Percentiles rank a stretch among this genome's conserved stretches.
phyloP scores from a whole-genome alignment of 2,113 vertebrate genomes.

The Cebus imitator region DNA sequence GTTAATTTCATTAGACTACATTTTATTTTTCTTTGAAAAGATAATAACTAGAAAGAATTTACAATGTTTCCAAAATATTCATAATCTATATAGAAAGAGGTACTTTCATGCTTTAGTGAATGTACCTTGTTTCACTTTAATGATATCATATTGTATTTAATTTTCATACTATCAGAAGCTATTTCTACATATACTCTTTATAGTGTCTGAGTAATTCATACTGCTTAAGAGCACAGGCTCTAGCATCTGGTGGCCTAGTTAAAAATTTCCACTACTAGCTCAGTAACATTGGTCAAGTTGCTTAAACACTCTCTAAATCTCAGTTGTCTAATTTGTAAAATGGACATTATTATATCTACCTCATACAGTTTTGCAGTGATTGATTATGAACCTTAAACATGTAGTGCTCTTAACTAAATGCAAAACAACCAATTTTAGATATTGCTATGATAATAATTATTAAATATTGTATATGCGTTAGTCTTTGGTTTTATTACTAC shows the following conservation, averaged over 20 bases:
- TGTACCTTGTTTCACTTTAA: not conserved
- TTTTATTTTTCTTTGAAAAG: conserved; percentile 41
- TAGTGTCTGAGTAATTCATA: not conserved
- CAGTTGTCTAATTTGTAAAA: not conserved
- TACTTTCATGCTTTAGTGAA: not conserved
- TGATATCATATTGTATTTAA: not conserved
- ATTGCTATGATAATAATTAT: not conserved
- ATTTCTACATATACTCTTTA: not conserved
- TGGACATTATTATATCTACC: not conserved
- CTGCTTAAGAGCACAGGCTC: not conserved
- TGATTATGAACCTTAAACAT: not conserved
- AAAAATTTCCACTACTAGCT: not conserved
- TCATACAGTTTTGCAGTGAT: not conserved
- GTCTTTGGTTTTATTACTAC: not conserved
- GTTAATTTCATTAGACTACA: not conserved
- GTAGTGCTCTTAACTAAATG: not conserved
- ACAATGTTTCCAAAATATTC: not conserved
- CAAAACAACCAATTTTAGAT: not conserved
- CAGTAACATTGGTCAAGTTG: not conserved
- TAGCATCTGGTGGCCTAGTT: not conserved
- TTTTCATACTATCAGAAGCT: not conserved
- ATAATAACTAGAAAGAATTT: not conserved
- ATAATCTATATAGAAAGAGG: not conserved
- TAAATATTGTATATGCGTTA: not conserved
- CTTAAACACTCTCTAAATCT: not conserved